Evolutionary conservation across 2,888 invertebrate species (phyloP), one percentile per base, ranked within the genome.

Genomic region (Ophion costatus): DNA sequence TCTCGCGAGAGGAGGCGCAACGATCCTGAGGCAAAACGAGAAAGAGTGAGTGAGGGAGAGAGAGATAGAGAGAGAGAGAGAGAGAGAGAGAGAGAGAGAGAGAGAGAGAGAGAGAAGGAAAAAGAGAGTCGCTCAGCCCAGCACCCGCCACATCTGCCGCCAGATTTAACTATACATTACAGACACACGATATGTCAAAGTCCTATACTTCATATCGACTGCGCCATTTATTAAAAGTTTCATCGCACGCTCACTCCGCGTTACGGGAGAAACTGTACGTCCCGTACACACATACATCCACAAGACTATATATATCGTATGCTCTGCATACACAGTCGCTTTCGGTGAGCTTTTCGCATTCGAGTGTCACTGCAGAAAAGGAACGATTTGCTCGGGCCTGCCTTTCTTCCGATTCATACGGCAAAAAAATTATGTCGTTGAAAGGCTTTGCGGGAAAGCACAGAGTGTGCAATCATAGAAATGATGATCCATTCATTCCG

Each of bases 201-300:
- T 93, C 93, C 93, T 93, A 93, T 93, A 93, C 93, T 93, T 93
- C 93, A 93, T 93, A 93, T 93, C 93, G 93, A 93, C 93, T 93
- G 91, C 88, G 93, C 93, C 93, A 93, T 93, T 93, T 93, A 93
- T 93, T 93, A 93, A 93, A 93, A 93, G 93, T 93, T 93, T 93
- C 93, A 93, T 93, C 93, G 93, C 92, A 87, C 89, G 89, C 90
- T 84, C 89, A 81, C 89, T 83, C 88, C 89, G 87, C 89, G 90
- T 75, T 80, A 83, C 85, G 83, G 61, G 76, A 80, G 80, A 69
- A 83, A 87, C 87, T 85, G 76, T 74, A 67, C 84, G 86, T 85
- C 85, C 66, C 78, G 88, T 87, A 88, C 88, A 87, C 89, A 78
- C 83, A 56, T 42, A 78, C 51, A 17, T 64, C 14, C 14, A 61